phyloP scores from a whole-genome alignment of 1,140 invertebrate genomes.

The Pantala flavescens region DNA sequence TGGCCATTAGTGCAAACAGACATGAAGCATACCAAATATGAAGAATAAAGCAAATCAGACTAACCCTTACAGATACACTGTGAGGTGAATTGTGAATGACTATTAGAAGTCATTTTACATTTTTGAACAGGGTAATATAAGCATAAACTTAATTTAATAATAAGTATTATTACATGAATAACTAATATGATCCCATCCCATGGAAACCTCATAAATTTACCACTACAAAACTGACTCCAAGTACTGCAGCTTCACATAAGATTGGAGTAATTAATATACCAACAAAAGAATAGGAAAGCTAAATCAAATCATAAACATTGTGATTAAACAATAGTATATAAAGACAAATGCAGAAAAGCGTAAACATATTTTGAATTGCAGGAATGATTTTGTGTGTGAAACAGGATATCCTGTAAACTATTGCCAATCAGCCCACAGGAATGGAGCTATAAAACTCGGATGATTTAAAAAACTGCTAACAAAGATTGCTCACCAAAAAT shows the following conservation, averaged over 20 bases:
- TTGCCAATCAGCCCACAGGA: background rate
- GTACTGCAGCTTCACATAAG: background rate
- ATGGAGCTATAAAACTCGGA: background rate
- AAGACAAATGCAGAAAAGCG: background rate
- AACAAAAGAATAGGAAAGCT: background rate
- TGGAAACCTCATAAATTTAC: background rate
- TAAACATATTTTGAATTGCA: background rate
- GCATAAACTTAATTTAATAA: background rate
- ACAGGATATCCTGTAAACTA: background rate
- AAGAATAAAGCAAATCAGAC: background rate
- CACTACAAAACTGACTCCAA: background rate
- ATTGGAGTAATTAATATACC: background rate
- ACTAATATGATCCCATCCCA: constrained; percentile 1
- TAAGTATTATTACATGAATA: constrained; percentile 1
- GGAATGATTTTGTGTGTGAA: background rate
- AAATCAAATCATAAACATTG: background rate
- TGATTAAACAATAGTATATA: background rate
- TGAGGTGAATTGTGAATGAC: background rate
- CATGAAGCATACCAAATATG: background rate
- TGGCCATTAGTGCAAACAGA: background rate
- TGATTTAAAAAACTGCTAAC: background rate
- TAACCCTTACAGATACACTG: background rate
- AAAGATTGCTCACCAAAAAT: background rate
- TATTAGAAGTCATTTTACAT: background rate
- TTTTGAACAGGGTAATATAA: background rate